A percentile compares a stretch with the other conserved stretches of the same genome.
phyloP scores from a whole-genome alignment of 2,113 vertebrate genomes.

The Formicarius rufipectus region DNA sequence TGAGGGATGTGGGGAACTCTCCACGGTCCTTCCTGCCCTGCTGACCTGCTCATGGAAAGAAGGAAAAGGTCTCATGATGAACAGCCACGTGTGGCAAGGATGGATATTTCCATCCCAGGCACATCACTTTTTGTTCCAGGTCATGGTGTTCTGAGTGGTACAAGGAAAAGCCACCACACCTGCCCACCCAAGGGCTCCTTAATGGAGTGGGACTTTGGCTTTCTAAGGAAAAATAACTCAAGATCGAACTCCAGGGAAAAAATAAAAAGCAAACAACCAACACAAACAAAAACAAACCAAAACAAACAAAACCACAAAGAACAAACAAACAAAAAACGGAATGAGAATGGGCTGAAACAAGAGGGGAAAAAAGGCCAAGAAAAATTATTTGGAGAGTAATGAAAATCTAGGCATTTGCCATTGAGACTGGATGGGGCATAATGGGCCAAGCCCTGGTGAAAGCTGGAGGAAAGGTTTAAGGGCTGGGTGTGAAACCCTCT shows the following conservation, averaged over 20 bases:
- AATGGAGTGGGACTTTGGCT: rapidly evolving
- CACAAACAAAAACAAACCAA: background rate
- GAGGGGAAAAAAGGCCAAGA: background rate
- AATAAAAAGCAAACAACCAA: background rate
- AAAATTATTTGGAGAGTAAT: background rate
- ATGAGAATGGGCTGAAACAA: background rate
- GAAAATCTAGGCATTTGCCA: background rate
- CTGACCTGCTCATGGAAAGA: background rate
- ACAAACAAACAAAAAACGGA: rapidly evolving
- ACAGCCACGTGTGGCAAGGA: background rate
- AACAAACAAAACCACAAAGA: no score
- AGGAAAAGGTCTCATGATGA: background rate
- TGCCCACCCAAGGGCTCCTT: background rate
- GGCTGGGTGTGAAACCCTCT: background rate
- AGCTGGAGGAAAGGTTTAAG: background rate
- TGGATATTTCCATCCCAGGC: rapidly evolving
- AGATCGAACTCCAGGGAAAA: background rate
- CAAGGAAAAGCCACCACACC: rapidly evolving
- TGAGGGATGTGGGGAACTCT: background rate
- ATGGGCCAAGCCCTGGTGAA: background rate
- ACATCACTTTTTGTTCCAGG: background rate
- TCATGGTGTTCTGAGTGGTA: background rate
- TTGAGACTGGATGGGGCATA: background rate
- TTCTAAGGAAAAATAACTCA: background rate
- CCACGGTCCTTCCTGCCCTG: background rate